Conservation (phyloP, 2,113 vertebrate genomes). For the Archocentrus centrarchus region DNA sequence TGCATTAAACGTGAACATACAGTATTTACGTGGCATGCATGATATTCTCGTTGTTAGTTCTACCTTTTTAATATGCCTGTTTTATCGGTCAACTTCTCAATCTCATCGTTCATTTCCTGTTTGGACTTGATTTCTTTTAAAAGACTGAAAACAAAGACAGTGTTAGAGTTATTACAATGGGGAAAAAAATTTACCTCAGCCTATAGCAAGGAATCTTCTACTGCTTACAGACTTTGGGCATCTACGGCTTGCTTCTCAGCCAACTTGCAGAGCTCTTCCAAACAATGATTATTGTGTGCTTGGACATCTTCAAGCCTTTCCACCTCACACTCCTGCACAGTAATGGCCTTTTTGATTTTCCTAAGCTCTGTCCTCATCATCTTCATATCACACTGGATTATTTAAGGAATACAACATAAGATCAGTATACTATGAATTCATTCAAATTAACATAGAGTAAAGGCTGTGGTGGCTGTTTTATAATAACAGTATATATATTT, state of each 20-base stretch:
- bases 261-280: conserved; percentile 85
- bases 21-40: not conserved
- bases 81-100: conserved; percentile 81
- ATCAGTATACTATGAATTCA: not conserved
- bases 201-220: not conserved
- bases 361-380: conserved; percentile 82
- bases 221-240: conserved; percentile 83
- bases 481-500: not conserved
- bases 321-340: conserved; percentile 79
- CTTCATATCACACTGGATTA: conserved; percentile 56
- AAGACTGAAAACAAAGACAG: conserved; percentile 75
- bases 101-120: conserved; percentile 82
- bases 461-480: not conserved
- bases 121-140: conserved; percentile 84
- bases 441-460: not conserved
- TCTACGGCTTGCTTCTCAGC: conserved; percentile 83
- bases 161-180: not conserved
- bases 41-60: accelerated
- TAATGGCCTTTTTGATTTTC: conserved; percentile 76
- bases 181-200: not conserved
- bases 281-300: conserved; percentile 78
- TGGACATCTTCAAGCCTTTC: conserved; percentile 78
- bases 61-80: conserved; percentile 86
- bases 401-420: not conserved
- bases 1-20: not conserved